Evolutionary conservation across 2,888 invertebrate genomes (phyloP), one percentile per base, ranked within the genome.

Genomic region (Caenorhabditis virilis): DNA sequence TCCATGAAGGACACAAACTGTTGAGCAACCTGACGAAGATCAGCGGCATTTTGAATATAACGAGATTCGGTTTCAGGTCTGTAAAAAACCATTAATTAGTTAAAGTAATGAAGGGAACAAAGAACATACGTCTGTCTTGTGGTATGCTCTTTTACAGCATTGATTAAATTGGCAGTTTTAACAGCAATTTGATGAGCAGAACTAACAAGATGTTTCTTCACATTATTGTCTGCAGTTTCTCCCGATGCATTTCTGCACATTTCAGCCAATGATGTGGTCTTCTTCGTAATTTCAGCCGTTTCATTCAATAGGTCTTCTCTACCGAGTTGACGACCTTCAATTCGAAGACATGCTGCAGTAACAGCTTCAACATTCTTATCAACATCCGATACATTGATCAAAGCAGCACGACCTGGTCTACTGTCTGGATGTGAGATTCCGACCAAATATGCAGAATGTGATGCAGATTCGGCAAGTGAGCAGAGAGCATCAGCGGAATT

Each of bases 171-270:
- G 0, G 95, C 92, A 0, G 98, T 98, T 18, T 92, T 92, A 85
- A 92, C 92, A 48, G 97, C 97, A 1, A 98, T 93, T 81, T 95
- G 94, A 84, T 95, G 94, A 53, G 97, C 97, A 70, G 93, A 91
- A 84, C 95, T 93, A 53, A 98, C 95, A 85, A 98, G 95, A 85
- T 95, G 95, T 30, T 94, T 86, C 86, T 95, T 95, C 55, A 93
- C 93, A 36, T 65, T 73, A 3, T 91, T 91, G 0, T 94, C 91
- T 85, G 88, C 88, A 1, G 93, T 93, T 82, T 91, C 91, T 69
- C 91, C 91, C 27, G 94, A 94, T 0, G 97, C 95, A 51, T 90
- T 88, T 27, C 95, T 89, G 83, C 97, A 97, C 36, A 94, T 91
- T 83, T 94, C 95, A 85, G 97, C 97, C 49, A 98, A 87, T 7